A percentile compares a stretch with the other conserved stretches of the same genome.
Conservation (phyloP, 2,113 vertebrate species). For the Siniperca chuatsi region DNA sequence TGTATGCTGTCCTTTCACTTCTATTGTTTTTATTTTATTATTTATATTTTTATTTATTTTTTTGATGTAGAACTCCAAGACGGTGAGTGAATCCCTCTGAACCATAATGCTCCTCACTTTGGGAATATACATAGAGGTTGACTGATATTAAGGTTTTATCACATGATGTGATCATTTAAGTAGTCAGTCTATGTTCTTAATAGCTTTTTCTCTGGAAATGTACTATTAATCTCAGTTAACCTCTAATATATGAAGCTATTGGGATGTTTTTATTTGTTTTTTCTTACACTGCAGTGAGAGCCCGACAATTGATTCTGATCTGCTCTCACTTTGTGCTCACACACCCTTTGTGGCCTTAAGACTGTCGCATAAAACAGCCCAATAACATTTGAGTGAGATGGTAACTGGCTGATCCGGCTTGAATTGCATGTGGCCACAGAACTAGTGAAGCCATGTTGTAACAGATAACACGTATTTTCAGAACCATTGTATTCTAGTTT, state of each 20-base stretch:
- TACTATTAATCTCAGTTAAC: constrained; percentile 82
- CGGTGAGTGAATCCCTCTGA: constrained; percentile 84
- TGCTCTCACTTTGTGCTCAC: constrained; percentile 43
- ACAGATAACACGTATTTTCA: background rate
- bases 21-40: constrained; percentile 64
- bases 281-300: constrained; percentile 48
- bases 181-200: background rate
- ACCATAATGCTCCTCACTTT: constrained; percentile 74
- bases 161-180: background rate
- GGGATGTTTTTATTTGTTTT: constrained; percentile 76
- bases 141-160: constrained; percentile 80
- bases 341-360: constrained; percentile 22
- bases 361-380: constrained; percentile 74
- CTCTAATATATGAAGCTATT: constrained; percentile 87
- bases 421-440: constrained; percentile 69
- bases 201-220: background rate
- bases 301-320: constrained; percentile 42
- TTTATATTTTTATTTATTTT: constrained; percentile 52
- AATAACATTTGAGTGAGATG: constrained; percentile 76
- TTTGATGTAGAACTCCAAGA: constrained; percentile 84
- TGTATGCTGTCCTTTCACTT: constrained; percentile 75
- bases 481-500: background rate
- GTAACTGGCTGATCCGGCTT: constrained; percentile 58
- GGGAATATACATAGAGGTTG: constrained; percentile 84
- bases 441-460: constrained; percentile 19